Percentiles rank a stretch among this genome's conserved stretches.
These are phyloP conservation scores for Cyrtorhinus lividipennis DNA, from an alignment of 1,140 invertebrate genomes.

Conservation along the genomic window DNA sequence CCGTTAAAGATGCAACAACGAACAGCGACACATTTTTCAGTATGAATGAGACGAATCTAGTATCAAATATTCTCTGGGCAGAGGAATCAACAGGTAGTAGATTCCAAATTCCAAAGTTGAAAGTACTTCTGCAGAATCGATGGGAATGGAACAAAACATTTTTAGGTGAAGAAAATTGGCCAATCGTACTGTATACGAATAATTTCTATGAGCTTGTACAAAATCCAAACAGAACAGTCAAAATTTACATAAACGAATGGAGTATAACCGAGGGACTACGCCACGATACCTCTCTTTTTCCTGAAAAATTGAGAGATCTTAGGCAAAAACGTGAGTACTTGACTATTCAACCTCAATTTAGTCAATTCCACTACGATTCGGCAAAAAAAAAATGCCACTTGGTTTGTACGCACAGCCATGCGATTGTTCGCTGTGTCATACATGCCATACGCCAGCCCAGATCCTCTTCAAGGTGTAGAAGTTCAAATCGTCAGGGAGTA, in stretches of 20 bases:
- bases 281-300: not conserved
- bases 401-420: not conserved
- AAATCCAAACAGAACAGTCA: not conserved
- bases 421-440: not conserved
- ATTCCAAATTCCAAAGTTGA: too few relatives aligned
- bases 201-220: slow-evolving; percentile 6
- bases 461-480: not conserved
- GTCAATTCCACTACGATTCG: too few relatives aligned
- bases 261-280: not conserved
- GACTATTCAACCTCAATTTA: too few relatives aligned
- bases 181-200: slow-evolving; percentile 12
- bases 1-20: not conserved
- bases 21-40: too few relatives aligned
- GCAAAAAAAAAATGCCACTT: not conserved
- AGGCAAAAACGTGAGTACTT: slow-evolving; percentile 5
- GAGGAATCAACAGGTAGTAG: too few relatives aligned
- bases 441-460: not conserved
- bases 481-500: not conserved
- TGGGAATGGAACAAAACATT: too few relatives aligned
- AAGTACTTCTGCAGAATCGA: too few relatives aligned
- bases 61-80: too few relatives aligned
- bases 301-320: slow-evolving; percentile 10
- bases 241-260: slow-evolving; percentile 6
- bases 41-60: too few relatives aligned
- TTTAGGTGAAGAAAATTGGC: too few relatives aligned